Conservation (phyloP, 2,797 vertebrate species). For the Channallabes apus region DNA sequence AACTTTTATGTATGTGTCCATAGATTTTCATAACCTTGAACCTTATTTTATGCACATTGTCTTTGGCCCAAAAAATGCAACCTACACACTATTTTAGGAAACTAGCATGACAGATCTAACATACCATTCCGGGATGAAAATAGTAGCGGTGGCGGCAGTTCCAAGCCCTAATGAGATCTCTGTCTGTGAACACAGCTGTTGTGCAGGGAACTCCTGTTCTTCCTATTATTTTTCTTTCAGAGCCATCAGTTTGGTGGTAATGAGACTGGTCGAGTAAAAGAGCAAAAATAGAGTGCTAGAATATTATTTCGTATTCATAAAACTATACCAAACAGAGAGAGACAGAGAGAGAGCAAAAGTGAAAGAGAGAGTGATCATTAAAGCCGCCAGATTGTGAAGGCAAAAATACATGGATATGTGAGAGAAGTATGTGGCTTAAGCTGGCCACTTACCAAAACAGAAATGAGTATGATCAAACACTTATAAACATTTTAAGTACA, state of each 20-base stretch:
- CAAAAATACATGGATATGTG: slow-evolving; percentile 1
- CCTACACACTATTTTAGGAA: slow-evolving; percentile 31
- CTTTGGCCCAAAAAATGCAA: slow-evolving; percentile 21
- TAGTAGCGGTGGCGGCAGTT: slow-evolving; percentile 72
- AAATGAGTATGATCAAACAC: background rate
- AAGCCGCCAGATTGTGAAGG: background rate
- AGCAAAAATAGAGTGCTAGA: slow-evolving; percentile 57
- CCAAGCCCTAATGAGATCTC: slow-evolving; percentile 80
- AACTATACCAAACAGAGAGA: too few species aligned
- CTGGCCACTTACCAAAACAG: background rate
- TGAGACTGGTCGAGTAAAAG: slow-evolving; percentile 67
- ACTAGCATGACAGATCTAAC: slow-evolving; percentile 70
- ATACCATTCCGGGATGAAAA: slow-evolving; percentile 77
- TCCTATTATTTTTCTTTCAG: slow-evolving; percentile 65
- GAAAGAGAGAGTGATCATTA: background rate
- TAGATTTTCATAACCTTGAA: background rate
- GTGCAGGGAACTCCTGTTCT: slow-evolving; percentile 65
- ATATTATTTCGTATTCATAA: background rate
- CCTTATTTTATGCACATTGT: slow-evolving; percentile 22
- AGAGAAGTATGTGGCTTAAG: background rate
- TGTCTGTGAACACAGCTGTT: slow-evolving; percentile 80
- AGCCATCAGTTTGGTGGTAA: slow-evolving; percentile 70
- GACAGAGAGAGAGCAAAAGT: background rate
- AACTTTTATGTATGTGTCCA: background rate
- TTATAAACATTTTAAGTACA: background rate